Percentiles rank a stretch among this genome's conserved stretches.
Evolutionary conservation across 2,113 vertebrate genomes (phyloP).

Genomic region (Epinephelus fuscoguttatus): DNA sequence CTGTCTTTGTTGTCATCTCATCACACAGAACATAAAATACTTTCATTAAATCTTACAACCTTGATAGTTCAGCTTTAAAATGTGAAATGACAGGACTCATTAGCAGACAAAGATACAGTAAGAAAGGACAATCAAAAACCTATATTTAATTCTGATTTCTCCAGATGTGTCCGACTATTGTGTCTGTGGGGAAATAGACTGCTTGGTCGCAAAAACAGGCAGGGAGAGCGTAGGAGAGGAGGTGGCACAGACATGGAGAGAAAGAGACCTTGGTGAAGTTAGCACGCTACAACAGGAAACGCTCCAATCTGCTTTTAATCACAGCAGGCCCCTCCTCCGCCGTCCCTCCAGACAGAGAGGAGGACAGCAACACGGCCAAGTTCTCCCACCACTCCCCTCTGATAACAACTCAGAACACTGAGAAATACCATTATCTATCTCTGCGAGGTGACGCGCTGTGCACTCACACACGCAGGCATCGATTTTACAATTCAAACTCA

Average conservation of each 20-base stretch:
- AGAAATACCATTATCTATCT: conserved; percentile 32
- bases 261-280: conserved; percentile 68
- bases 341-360: conserved; percentile 51
- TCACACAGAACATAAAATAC: neutral
- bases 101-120: neutral
- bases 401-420: conserved; percentile 46
- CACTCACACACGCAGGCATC: neutral
- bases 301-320: conserved; percentile 93
- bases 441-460: neutral
- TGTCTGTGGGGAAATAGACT: conserved; percentile 49
- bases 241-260: conserved; percentile 51
- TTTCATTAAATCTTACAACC: neutral
- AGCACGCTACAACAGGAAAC: conserved; percentile 90
- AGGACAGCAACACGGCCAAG: conserved; percentile 50
- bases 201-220: conserved; percentile 14
- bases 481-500: neutral
- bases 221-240: conserved; percentile 51
- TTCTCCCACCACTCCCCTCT: conserved; percentile 61
- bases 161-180: conserved; percentile 77
- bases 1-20: too few relatives aligned
- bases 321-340: conserved; percentile 74
- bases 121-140: conserved; percentile 28
- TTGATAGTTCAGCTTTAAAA: neutral
- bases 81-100: neutral
- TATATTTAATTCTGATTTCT: conserved; percentile 60